phyloP scores from a whole-genome alignment of 2,797 vertebrate species.

The Strix occidentalis region DNA sequence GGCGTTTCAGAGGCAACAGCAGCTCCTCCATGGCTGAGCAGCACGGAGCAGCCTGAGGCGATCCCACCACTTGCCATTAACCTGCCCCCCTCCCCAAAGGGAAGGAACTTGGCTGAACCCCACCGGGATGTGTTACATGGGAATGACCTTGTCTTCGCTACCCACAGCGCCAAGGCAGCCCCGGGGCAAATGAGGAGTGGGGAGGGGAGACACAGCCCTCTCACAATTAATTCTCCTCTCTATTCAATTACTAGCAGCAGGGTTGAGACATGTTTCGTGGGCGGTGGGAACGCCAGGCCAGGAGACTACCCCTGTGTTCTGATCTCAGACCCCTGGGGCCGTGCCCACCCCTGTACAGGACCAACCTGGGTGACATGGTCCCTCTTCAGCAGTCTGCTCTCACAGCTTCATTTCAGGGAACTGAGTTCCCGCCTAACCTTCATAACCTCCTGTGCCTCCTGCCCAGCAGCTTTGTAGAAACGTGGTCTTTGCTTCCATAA shows the following conservation, averaged over 20 bases:
- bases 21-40: conserved; percentile 76
- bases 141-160: conserved; percentile 71
- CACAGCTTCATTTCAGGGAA: background rate
- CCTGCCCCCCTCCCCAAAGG: conserved; percentile 29
- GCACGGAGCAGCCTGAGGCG: conserved; percentile 67
- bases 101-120: conserved; percentile 55
- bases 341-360: background rate
- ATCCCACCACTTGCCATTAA: conserved; percentile 72
- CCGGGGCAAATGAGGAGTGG: background rate
- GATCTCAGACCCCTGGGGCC: background rate
- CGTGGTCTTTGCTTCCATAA: rapidly evolving
- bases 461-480: background rate
- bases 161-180: conserved; percentile 62
- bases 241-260: conserved; percentile 33
- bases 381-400: background rate
- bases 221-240: conserved; percentile 43
- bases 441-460: background rate
- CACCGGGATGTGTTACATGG: conserved; percentile 71
- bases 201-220: background rate
- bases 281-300: background rate
- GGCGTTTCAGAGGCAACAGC: conserved; percentile 74
- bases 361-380: background rate
- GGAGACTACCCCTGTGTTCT: background rate
- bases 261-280: background rate
- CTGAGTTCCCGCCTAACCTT: background rate